Conservation (phyloP, 2,797 vertebrate genomes). For the Melanotaenia boesemani region DNA sequence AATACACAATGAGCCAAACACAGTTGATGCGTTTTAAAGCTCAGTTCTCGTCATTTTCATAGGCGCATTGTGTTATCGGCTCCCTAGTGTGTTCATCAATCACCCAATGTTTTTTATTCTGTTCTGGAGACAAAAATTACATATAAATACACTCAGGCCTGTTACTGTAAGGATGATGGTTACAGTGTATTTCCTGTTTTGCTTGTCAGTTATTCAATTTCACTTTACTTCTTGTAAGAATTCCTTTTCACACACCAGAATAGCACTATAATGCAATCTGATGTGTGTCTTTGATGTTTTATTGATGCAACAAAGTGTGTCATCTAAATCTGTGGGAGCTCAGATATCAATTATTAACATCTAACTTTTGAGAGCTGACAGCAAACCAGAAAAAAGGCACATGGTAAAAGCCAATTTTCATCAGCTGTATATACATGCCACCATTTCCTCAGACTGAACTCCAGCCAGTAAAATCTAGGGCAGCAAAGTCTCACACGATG, state of each 20-base stretch:
- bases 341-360: constrained; percentile 77
- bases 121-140: background rate
- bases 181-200: constrained; percentile 15
- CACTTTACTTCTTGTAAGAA: constrained; percentile 27
- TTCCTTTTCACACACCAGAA: constrained; percentile 31
- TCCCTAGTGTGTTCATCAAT: constrained; percentile 7
- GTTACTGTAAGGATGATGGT: constrained; percentile 8
- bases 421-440: constrained; percentile 10
- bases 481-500: constrained; percentile 82
- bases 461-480: constrained; percentile 79
- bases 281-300: constrained; percentile 75
- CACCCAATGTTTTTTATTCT: constrained; percentile 1
- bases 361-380: constrained; percentile 66
- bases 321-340: constrained; percentile 67
- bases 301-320: constrained; percentile 84
- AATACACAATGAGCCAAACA: constrained; percentile 5
- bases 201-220: constrained; percentile 28
- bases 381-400: constrained; percentile 55
- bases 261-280: constrained; percentile 39
- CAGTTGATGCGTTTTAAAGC: constrained; percentile 2
- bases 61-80: background rate
- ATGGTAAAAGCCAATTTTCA: constrained; percentile 54
- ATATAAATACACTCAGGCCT: background rate
- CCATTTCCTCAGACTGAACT: constrained; percentile 70
- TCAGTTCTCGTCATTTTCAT: background rate